Base-by-base conservation (phyloP, 2,113 vertebrate species). In the Limnothrissa miodon region DNA sequence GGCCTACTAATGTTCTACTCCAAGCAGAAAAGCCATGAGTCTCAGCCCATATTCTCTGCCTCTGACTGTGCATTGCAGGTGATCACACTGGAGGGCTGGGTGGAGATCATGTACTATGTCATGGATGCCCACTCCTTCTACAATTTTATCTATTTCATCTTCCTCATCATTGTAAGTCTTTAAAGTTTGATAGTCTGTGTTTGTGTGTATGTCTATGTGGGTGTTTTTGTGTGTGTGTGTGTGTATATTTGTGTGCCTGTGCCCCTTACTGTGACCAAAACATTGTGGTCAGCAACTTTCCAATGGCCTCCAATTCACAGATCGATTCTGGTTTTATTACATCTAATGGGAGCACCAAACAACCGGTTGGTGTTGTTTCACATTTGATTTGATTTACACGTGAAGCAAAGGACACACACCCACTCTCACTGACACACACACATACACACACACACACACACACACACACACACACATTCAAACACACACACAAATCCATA, bases 41-140 rank as follows among this genome's bases (percentile, higher is more conserved):
- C 33, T 74, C 2, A 96, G 87, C 94, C 94, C 95, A 70, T 7
- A 9, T n/a, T 53, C 1, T 81, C 48, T 81, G 1, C 13, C 17
- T 3, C 11, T 39, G 45, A 78, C 39, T 79, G 44, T 59, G 53
- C 25, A 89, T 87, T 90, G 9, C 85, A 97, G 98, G 98, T 99
- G 86, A 99, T 99, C 89, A 99, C 98, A 0, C 93, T 99, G 91
- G 98, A 99, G 89, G 98, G 98, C 85, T 99, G 98, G 98, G 98
- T 99, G 87, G 98, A 99, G 93, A 99, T 99, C 86, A 99, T 99
- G 98, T 99, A 99, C 92, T 99, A 99, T 0, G 98, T 99, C 84
- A 99, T 99, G 98, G 98, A 99, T 1, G 98, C 98, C 0, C 98
- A 99, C 88, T 99, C 98, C 79, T 99, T 99, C 94, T 99, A 99